Percentiles rank a stretch among this genome's conserved stretches.
Conservation (phyloP, 1,140 invertebrate species). For the Meloidogyne chitwoodi region DNA sequence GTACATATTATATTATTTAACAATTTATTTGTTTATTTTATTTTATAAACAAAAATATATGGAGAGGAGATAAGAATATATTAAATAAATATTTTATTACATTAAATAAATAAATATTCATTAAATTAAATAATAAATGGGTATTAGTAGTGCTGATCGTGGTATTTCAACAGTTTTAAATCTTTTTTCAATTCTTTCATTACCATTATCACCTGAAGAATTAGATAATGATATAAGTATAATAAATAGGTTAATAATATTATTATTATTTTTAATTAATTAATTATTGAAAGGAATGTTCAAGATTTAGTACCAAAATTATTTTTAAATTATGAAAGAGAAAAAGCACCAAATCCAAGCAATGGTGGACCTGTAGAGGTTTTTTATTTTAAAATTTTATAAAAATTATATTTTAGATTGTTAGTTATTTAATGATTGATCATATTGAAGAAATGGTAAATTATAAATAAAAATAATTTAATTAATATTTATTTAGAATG, state of each 20-base stretch:
- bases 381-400: neutral
- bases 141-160: neutral
- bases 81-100: too few species aligned
- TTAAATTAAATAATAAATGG: neutral
- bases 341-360: neutral
- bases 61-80: too few species aligned
- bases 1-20: too few species aligned
- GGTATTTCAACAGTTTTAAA: slow-evolving; percentile 17
- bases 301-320: slow-evolving; percentile 16
- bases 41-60: too few species aligned
- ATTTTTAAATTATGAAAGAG: slow-evolving; percentile 4
- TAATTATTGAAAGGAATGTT: slow-evolving; percentile 1
- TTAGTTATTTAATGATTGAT: slow-evolving; percentile 14
- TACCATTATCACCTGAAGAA: slow-evolving; percentile 1
- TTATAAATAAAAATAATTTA: neutral
- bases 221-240: slow-evolving; percentile 4
- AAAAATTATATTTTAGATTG: slow-evolving; percentile 3
- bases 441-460: slow-evolving; percentile 16
- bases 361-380: slow-evolving; percentile 10
- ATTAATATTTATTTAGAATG: slow-evolving; percentile 7
- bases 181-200: slow-evolving; percentile 14
- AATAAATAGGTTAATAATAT: neutral
- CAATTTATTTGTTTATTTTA: too few species aligned
- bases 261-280: neutral
- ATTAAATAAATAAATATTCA: neutral